phyloP scores from a whole-genome alignment of 2,113 vertebrate genomes.

The Bujurquina vittata region DNA sequence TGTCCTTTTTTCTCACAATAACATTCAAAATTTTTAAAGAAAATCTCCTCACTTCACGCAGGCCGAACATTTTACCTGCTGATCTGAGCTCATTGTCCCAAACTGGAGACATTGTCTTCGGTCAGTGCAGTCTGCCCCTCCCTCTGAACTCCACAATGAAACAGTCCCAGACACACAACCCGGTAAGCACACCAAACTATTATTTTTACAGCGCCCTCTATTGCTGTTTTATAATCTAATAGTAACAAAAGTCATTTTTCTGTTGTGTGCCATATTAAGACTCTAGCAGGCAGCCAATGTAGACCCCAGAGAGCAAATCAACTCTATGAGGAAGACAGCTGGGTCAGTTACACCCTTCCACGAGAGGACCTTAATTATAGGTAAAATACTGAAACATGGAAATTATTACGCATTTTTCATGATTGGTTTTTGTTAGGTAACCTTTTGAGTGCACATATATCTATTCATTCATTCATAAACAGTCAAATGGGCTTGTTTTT shows the following conservation, averaged over 20 bases:
- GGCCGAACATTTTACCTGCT: constrained; percentile 68
- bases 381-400: constrained; percentile 3
- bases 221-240: neutral
- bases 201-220: neutral
- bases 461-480: neutral
- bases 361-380: constrained; percentile 73
- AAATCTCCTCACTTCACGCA: constrained; percentile 30
- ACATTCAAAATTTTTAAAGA: neutral
- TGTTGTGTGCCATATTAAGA: constrained; percentile 8
- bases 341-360: constrained; percentile 80
- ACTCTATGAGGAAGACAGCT: constrained; percentile 81
- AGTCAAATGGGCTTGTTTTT: neutral
- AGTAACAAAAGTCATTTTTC: neutral
- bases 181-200: constrained; percentile 16
- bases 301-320: constrained; percentile 56
- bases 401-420: neutral
- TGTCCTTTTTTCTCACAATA: neutral
- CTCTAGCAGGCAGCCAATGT: constrained; percentile 34
- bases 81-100: constrained; percentile 75
- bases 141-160: constrained; percentile 33
- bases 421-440: neutral
- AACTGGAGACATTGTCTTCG: constrained; percentile 72
- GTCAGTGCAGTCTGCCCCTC: constrained; percentile 71
- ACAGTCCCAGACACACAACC: neutral
- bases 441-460: neutral